Base-by-base conservation (phyloP, 1,140 invertebrate species). In the Drosophila nasuta region DNA sequence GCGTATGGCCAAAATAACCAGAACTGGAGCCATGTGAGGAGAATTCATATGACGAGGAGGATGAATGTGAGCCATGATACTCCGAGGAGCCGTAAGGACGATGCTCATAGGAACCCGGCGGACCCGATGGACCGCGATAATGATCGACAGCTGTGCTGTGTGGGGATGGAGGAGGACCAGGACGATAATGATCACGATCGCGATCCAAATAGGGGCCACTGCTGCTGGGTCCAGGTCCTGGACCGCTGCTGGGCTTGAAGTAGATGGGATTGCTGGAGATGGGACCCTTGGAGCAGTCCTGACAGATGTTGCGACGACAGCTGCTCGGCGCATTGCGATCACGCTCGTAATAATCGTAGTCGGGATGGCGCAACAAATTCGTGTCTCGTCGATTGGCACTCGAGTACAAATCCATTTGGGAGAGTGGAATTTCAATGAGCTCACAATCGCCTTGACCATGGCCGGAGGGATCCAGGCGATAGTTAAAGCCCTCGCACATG, bases 401-500 rank as follows among this genome's bases (percentile, higher is more conserved):
- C 13, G 92, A 92, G 62, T 92, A 92, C 1, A 95, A 71, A 75
- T 96, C 95, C 86, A 96, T 94, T 43, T 94, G 94, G 74, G 94
- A 92, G 20, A 95, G 93, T 0, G 96, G 95, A 49, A 95, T 93
- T 2, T 96, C 95, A 38, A 96, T 94, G 56, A 97, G 86, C 92
- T 97, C 96, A 80, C 96, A 97, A 2, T 96, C 94, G 2, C 95
- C 95, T 91, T 95, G 94, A 3, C 94, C 94, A 48, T 94, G 93
- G 78, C 94, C 94, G 0, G 93, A 93, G 1, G 94, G 93, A 85
- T 95, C 95, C 77, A 95, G 91, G 72, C 95, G 95, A 90, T 96
- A 97, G 93, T 97, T 97, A 87, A 97, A 97, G 69, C 96, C 96
- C 92, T 96, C 95, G 85, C 96, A 97, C 66, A 93, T 94, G 90